Base-by-base conservation (phyloP, 2,113 vertebrate genomes). In the Parus major region DNA sequence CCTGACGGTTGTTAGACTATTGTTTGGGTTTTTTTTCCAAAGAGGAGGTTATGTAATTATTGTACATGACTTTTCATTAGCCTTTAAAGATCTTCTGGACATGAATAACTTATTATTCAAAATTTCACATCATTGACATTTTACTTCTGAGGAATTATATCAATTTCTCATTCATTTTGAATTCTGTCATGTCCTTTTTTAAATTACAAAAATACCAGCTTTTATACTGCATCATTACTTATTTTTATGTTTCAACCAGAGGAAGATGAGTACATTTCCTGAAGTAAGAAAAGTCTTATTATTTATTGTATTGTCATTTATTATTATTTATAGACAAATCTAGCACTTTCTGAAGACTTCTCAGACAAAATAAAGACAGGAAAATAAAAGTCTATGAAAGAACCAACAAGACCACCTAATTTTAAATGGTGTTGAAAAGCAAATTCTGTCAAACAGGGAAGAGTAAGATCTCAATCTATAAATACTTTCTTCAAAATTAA, bases 91-190 rank as follows among this genome's bases (percentile, higher is more conserved):
- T 64, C 72, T 91, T 16, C 44, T 78, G 53, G 10, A 22, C 63
- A 85, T 53, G 23, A 92, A 82, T 80, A 92, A 79, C 29, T 69
- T 80, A 57, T 55, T 91, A 88, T 92, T 94, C 81, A 50, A 77
- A 89, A 75, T 92, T 88, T 93, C 24, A 25, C 41, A 84, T 68
- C n/a, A 85, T 15, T 91, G 68, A 89, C 69, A 64, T 29, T 68
- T 65, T 82, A 3, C 11, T 82, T 83, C 47, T 73, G 35, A 92
- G 35, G 36, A 86, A 88, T 81, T 39, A 42, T 55, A 60, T 33
- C 53, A 65, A 14, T 7, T 78, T 17, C 91, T 90, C 69, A 79
- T 7, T 22, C 13, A 57, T 86, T 83, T 59, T 93, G 13, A 94
- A 87, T 69, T 89, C 15, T 83, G 7, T 47, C 21, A 61, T 65